phyloP scores from a whole-genome alignment of 2,113 vertebrate species.

The Phaethon lepturus region DNA sequence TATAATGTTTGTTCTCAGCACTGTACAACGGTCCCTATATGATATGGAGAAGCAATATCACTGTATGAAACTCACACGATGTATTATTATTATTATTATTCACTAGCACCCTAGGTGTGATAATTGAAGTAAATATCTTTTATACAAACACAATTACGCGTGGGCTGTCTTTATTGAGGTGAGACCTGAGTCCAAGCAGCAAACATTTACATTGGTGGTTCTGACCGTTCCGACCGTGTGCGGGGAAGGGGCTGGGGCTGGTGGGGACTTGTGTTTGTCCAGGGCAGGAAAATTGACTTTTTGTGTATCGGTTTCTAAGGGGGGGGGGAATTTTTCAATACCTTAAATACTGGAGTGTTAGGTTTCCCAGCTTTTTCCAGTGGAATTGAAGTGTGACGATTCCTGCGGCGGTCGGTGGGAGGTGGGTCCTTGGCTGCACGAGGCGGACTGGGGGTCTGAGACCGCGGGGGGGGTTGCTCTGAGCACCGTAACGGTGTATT shows the following conservation, averaged over 20 bases:
- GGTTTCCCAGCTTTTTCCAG: not conserved
- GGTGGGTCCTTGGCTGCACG: not conserved
- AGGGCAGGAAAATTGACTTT: not conserved
- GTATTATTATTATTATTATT: constrained; percentile 97
- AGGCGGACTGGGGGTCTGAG: not conserved
- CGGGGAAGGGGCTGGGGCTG: not conserved
- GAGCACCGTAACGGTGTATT: not conserved
- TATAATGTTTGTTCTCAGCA: constrained; percentile 94
- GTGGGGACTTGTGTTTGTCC: not conserved
- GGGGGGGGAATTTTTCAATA: not conserved
- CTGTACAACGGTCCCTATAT: constrained; percentile 99
- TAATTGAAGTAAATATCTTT: constrained; percentile 99
- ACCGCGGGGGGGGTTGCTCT: not conserved
- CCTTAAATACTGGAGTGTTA: not conserved
- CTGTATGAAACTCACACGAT: constrained; percentile 99
- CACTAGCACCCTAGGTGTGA: constrained; percentile 99
- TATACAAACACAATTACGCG: constrained; percentile 94
- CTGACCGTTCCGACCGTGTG: not conserved
- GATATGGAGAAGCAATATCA: constrained; percentile 99
- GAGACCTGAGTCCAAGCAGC: constrained; percentile 70
- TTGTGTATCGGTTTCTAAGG: not conserved
- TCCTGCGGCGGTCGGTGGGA: not conserved
- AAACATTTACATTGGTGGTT: constrained; percentile 69
- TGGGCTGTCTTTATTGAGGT: constrained; percentile 83
- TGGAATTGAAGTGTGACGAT: not conserved